These are phyloP conservation scores for Sternotherus odoratus DNA, from an alignment of 2,797 vertebrate species.

Conservation along the genomic window DNA sequence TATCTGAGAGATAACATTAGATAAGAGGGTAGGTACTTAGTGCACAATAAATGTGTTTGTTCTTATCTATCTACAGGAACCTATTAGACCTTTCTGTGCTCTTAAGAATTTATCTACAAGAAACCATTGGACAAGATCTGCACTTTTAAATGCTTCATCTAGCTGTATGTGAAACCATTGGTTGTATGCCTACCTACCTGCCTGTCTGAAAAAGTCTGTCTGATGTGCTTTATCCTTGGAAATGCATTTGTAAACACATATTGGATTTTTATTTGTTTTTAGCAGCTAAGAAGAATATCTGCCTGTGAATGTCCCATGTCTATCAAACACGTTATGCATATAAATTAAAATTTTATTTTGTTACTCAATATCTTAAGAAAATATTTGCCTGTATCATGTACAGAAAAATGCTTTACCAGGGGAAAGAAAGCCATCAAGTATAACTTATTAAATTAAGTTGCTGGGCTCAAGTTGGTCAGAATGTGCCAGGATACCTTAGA, in stretches of 20 bases:
- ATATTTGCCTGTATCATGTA: not conserved
- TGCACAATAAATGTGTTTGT: not conserved
- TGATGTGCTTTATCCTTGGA: not conserved
- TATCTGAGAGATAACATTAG: not conserved
- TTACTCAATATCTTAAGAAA: not conserved
- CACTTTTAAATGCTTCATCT: not conserved
- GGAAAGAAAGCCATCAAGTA: not conserved
- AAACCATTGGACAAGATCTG: not conserved
- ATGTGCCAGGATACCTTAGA: not conserved
- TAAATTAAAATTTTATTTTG: not conserved
- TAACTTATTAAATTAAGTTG: not conserved
- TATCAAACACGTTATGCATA: not conserved
- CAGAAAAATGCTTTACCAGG: not conserved
- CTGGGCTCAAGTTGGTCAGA: not conserved
- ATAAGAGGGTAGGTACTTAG: not conserved
- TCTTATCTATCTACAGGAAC: not conserved
- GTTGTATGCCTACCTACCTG: not conserved
- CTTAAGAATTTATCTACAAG: slow-evolving; percentile 29
- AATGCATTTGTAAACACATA: not conserved
- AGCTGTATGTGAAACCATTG: not conserved
- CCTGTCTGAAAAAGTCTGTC: not conserved
- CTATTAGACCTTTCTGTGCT: not conserved
- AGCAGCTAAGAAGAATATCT: not conserved
- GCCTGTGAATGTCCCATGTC: rapidly evolving
- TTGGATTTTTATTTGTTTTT: not conserved